Evolutionary conservation across 2,888 invertebrate species (phyloP).

Genomic region (Catocala sponsa): DNA sequence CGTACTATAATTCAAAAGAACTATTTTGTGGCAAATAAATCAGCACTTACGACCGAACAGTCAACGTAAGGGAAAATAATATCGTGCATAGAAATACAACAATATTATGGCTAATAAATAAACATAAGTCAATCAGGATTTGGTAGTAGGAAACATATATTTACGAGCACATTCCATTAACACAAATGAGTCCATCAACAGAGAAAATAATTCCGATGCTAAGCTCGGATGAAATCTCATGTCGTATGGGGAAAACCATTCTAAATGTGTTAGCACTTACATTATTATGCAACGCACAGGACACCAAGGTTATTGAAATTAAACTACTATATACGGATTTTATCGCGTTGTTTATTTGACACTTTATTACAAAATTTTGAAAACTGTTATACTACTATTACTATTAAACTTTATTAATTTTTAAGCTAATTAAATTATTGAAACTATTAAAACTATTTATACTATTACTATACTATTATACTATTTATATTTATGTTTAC

Average conservation of each 20-base stretch:
- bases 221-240: constrained; percentile 43
- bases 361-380: too few species aligned
- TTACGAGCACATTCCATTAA: constrained; percentile 69
- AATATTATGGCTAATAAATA: constrained; percentile 56
- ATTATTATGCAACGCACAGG: background rate
- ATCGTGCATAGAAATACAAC: constrained; percentile 30
- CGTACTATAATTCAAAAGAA: too few species aligned
- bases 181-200: constrained; percentile 65
- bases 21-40: too few species aligned
- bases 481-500: too few species aligned
- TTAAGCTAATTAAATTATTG: too few species aligned
- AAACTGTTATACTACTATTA: too few species aligned
- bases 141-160: constrained; percentile 60
- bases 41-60: constrained; percentile 17
- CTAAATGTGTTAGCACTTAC: background rate
- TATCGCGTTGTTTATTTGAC: too few species aligned
- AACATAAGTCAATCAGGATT: constrained; percentile 67
- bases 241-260: constrained; percentile 36
- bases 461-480: too few species aligned
- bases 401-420: too few species aligned
- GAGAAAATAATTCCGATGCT: constrained; percentile 63
- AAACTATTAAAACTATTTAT: too few species aligned
- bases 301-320: too few species aligned
- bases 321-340: too few species aligned
- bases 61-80: constrained; percentile 14